These are phyloP conservation scores for Chrysolina haemoptera DNA, from an alignment of 2,888 invertebrate genomes.

Conservation along the genomic window DNA sequence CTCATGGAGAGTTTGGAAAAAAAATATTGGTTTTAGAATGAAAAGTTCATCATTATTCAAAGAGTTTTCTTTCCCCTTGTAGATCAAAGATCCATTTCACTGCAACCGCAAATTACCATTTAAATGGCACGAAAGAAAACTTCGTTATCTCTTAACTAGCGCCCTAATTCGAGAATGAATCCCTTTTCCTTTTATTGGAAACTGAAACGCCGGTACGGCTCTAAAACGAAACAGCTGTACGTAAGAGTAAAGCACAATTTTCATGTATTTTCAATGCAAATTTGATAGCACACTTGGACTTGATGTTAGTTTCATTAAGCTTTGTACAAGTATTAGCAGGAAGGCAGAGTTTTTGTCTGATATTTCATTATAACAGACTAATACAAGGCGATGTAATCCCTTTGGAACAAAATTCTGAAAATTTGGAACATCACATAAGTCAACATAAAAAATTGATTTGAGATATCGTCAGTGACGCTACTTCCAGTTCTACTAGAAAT, in stretches of 20 bases:
- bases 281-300: slow-evolving; percentile 13
- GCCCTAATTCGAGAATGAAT: slow-evolving; percentile 41
- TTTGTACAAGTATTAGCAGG: not conserved
- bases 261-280: slow-evolving; percentile 21
- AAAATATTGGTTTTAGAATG: no score
- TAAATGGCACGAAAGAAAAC: slow-evolving; percentile 29
- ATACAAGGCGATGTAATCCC: not conserved
- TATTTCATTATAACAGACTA: not conserved
- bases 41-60: not conserved
- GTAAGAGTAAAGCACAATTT: slow-evolving; percentile 18
- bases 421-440: no score
- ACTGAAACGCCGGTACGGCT: slow-evolving; percentile 12
- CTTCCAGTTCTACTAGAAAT: no score
- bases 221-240: slow-evolving; percentile 20
- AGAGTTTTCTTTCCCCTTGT: not conserved
- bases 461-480: no score
- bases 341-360: not conserved
- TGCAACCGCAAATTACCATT: slow-evolving; percentile 19
- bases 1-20: no score
- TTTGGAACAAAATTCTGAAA: no score
- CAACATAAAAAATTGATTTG: no score
- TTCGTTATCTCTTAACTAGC: slow-evolving; percentile 31
- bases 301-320: slow-evolving; percentile 11
- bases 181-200: slow-evolving; percentile 51
- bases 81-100: not conserved